Conservation (phyloP, 2,113 vertebrate species). For the Oreochromis spilurus region DNA sequence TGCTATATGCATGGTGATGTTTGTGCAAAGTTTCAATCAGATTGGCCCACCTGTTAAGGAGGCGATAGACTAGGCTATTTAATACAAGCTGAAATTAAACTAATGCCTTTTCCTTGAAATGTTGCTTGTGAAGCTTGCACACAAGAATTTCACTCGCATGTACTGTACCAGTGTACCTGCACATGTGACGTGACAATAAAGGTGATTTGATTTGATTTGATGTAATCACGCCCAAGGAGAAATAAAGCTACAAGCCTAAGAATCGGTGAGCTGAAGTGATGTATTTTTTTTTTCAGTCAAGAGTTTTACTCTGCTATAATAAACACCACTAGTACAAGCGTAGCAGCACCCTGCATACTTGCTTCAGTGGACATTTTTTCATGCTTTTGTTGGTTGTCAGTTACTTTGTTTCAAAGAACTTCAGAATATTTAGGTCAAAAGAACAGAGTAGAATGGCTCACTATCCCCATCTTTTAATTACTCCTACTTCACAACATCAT, state of each 20-base stretch:
- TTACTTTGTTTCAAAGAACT: neutral
- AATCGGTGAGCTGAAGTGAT: neutral
- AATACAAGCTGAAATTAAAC: neutral
- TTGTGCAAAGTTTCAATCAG: neutral
- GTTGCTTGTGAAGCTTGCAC: no score
- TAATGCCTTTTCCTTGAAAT: neutral
- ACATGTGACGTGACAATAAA: no score
- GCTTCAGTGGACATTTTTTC: constrained; percentile 1
- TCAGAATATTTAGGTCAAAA: neutral
- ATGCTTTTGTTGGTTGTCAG: neutral
- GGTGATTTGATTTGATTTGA: no score
- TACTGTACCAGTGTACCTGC: no score
- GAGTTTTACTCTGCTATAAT: neutral
- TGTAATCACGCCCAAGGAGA: neutral
- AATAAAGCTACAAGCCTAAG: neutral
- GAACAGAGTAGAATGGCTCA: neutral
- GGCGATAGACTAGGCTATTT: neutral
- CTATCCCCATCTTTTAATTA: neutral
- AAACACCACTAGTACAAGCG: neutral
- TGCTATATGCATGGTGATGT: neutral
- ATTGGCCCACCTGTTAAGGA: neutral
- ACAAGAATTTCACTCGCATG: no score
- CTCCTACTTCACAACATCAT: neutral
- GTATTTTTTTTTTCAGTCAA: neutral
- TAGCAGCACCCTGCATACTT: neutral